These are phyloP conservation scores for Lordiphosa stackelbergi DNA, from an alignment of 1,140 invertebrate species.

Conservation along the genomic window DNA sequence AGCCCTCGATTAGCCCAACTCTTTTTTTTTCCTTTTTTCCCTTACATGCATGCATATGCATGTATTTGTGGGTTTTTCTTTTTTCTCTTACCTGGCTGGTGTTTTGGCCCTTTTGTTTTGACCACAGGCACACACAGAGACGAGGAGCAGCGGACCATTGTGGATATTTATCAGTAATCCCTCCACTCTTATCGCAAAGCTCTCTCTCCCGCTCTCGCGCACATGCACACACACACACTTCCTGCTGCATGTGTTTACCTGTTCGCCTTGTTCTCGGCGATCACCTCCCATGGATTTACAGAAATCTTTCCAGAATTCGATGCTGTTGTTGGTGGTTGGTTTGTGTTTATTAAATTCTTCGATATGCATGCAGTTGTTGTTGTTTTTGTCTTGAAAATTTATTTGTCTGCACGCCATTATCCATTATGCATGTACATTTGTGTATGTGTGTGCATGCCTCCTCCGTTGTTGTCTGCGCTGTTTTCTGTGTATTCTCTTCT, in stretches of 20 bases:
- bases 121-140: conserved; percentile 18
- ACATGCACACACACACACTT: conserved; percentile 32
- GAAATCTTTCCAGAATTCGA: conserved; percentile 45
- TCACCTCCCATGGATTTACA: conserved; percentile 56
- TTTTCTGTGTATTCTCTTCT: conserved; percentile 21
- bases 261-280: conserved; percentile 45
- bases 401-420: conserved; percentile 68
- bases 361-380: conserved; percentile 33
- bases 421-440: conserved; percentile 42
- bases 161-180: conserved; percentile 59
- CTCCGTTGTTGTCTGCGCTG: conserved; percentile 1
- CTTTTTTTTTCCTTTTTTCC: conserved; percentile 20
- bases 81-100: conserved; percentile 9
- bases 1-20: conserved; percentile 2
- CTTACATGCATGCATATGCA: conserved; percentile 4
- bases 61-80: conserved; percentile 12
- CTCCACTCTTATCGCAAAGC: conserved; percentile 29
- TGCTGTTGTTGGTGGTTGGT: conserved; percentile 29
- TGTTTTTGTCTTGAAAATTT: conserved; percentile 60
- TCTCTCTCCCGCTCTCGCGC: conserved; percentile 10
- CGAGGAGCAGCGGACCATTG: conserved; percentile 34
- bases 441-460: conserved; percentile 14
- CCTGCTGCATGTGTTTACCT: conserved; percentile 36
- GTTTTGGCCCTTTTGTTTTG: conserved; percentile 37
- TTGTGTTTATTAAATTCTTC: conserved; percentile 66